Evolutionary conservation across 1,140 invertebrate genomes (phyloP).

Genomic region (Lordiphosa stackelbergi): DNA sequence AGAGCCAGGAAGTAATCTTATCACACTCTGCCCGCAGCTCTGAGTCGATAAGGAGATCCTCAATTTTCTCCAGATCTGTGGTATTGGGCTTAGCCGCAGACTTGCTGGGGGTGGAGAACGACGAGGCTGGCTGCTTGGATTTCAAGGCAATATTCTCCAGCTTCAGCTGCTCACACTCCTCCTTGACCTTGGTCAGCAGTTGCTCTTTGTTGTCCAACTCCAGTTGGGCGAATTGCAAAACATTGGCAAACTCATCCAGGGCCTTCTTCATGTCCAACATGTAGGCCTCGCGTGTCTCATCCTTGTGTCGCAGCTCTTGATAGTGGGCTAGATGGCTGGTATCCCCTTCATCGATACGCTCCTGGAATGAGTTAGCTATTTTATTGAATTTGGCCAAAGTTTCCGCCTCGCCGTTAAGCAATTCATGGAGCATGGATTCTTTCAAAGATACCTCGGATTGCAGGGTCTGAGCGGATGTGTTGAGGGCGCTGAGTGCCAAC

Average conservation of each 20-base stretch:
- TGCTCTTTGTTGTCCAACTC: slow-evolving; percentile 76
- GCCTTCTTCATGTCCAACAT: slow-evolving; percentile 76
- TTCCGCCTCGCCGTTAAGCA: slow-evolving; percentile 73
- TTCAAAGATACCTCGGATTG: slow-evolving; percentile 75
- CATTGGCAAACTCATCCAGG: slow-evolving; percentile 72
- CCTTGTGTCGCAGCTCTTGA: slow-evolving; percentile 69
- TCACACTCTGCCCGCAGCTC: slow-evolving; percentile 72
- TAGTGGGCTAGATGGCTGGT: slow-evolving; percentile 65
- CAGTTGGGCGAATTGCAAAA: slow-evolving; percentile 71
- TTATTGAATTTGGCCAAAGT: slow-evolving; percentile 77
- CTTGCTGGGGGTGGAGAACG: slow-evolving; percentile 53
- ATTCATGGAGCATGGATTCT: slow-evolving; percentile 73
- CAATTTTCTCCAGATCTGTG: slow-evolving; percentile 73
- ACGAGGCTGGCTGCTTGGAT: slow-evolving; percentile 57
- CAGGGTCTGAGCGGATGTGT: slow-evolving; percentile 62
- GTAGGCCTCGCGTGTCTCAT: slow-evolving; percentile 71
- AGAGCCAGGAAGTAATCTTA: slow-evolving; percentile 70
- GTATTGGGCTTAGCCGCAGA: slow-evolving; percentile 52
- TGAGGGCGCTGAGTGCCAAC: slow-evolving; percentile 46
- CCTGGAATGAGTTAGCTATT: slow-evolving; percentile 77
- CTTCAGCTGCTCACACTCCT: slow-evolving; percentile 75
- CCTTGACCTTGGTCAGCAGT: slow-evolving; percentile 63
- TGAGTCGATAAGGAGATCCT: slow-evolving; percentile 64
- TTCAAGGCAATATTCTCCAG: slow-evolving; percentile 74
- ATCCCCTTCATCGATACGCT: slow-evolving; percentile 67